Percentiles rank a stretch among this genome's conserved stretches.
Conservation (phyloP, 2,113 vertebrate genomes). For the Tichodroma muraria region DNA sequence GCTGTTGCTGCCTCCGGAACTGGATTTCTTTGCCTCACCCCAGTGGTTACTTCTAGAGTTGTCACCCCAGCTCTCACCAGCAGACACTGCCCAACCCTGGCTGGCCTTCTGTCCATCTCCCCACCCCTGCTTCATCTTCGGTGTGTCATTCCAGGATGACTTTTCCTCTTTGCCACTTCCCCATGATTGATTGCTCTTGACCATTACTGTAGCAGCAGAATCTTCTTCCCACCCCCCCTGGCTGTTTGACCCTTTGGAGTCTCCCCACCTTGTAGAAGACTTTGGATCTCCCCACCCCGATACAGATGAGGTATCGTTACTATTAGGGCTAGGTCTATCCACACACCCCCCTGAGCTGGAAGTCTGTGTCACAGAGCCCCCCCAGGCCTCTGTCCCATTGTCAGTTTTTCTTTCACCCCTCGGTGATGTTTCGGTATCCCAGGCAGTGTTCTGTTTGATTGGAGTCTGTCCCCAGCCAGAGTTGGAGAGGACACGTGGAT, state of each 20-base stretch:
- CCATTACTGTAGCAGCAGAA: slow-evolving; percentile 75
- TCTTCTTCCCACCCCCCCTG: slow-evolving; percentile 80
- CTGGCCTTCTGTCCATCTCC: slow-evolving; percentile 70
- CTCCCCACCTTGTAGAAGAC: slow-evolving; percentile 81
- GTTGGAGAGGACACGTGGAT: slow-evolving; percentile 96
- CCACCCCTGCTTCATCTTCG: slow-evolving; percentile 86
- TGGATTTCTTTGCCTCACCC: slow-evolving; percentile 84
- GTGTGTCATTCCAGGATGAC: slow-evolving; percentile 84
- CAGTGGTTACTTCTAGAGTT: slow-evolving; percentile 82
- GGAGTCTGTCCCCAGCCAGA: slow-evolving; percentile 98
- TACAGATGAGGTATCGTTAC: slow-evolving; percentile 74
- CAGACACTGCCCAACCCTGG: slow-evolving; percentile 76
- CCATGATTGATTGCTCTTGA: slow-evolving; percentile 81
- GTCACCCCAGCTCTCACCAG: slow-evolving; percentile 77
- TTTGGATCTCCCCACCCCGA: slow-evolving; percentile 80
- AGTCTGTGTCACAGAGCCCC: slow-evolving; percentile 79
- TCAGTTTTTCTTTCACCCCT: slow-evolving; percentile 82
- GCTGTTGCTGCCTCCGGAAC: slow-evolving; percentile 84
- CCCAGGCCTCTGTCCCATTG: slow-evolving; percentile 86
- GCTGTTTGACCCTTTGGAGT: slow-evolving; percentile 82
- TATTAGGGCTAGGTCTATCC: slow-evolving; percentile 73
- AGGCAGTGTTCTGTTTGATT: slow-evolving; percentile 93
- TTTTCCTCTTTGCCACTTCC: slow-evolving; percentile 76
- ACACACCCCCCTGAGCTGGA: slow-evolving; percentile 84
- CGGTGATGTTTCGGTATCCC: slow-evolving; percentile 82